These are phyloP conservation scores for Cerastis leucographa DNA, from an alignment of 2,888 invertebrate genomes.

Conservation along the genomic window DNA sequence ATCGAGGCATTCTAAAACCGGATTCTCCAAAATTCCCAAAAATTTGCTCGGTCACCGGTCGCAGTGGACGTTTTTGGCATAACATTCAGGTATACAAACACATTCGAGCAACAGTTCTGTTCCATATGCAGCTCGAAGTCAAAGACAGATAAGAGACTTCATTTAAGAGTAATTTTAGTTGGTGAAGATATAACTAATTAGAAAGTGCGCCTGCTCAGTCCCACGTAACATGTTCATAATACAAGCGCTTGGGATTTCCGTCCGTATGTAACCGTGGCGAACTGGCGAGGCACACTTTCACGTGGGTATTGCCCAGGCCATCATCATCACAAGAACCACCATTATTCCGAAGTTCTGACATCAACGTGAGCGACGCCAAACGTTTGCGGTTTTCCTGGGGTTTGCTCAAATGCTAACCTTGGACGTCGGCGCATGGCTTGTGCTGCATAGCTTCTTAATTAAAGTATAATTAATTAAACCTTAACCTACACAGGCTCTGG, in stretches of 20 bases:
- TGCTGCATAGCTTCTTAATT: slow-evolving; percentile 17
- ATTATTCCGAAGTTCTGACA: slow-evolving; percentile 64
- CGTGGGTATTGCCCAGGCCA: slow-evolving; percentile 80
- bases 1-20: slow-evolving; percentile 46
- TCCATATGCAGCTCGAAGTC: slow-evolving; percentile 24
- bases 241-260: slow-evolving; percentile 79
- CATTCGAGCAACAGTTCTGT: neutral
- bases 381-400: slow-evolving; percentile 71
- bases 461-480: too few relatives aligned
- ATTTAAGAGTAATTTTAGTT: slow-evolving; percentile 42
- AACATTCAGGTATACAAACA: slow-evolving; percentile 11
- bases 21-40: slow-evolving; percentile 48
- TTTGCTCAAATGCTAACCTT: slow-evolving; percentile 46
- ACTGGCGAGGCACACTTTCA: slow-evolving; percentile 78
- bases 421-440: neutral
- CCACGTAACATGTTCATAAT: slow-evolving; percentile 73
- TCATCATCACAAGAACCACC: slow-evolving; percentile 60
- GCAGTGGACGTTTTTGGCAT: slow-evolving; percentile 12
- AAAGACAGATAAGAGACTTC: slow-evolving; percentile 39
- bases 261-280: slow-evolving; percentile 70
- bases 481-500: neutral
- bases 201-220: slow-evolving; percentile 71
- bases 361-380: slow-evolving; percentile 25
- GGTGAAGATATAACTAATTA: slow-evolving; percentile 73
- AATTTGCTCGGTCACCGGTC: slow-evolving; percentile 29